A percentile compares a stretch with the other conserved stretches of the same genome.
Evolutionary conservation across 2,888 invertebrate species (phyloP).

Genomic region (Erebia palarica): DNA sequence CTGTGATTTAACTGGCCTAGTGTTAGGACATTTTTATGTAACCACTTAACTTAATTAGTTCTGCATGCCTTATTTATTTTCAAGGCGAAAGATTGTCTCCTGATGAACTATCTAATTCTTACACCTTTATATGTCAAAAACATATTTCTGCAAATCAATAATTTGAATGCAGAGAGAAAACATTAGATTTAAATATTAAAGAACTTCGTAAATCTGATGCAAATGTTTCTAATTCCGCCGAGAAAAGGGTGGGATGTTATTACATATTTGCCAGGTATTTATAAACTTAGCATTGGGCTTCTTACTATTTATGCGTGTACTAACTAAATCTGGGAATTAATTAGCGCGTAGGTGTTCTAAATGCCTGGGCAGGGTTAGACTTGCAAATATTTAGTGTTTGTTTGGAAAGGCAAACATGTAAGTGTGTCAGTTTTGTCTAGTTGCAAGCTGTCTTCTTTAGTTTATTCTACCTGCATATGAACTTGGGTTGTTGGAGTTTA

Average conservation of each 20-base stretch:
- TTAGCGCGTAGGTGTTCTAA: slow-evolving; percentile 8
- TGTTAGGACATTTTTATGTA: background rate
- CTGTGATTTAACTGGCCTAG: no score
- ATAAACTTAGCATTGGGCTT: slow-evolving; percentile 17
- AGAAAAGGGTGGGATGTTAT: slow-evolving; percentile 12
- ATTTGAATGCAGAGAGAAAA: background rate
- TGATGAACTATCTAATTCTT: no score
- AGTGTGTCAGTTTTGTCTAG: background rate
- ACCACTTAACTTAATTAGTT: background rate
- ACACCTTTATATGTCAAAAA: no score
- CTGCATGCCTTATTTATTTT: background rate
- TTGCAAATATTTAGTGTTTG: slow-evolving; percentile 3
- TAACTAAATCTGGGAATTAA: slow-evolving; percentile 6
- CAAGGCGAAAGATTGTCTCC: no score
- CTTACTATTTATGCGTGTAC: background rate
- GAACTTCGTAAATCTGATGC: slow-evolving; percentile 9
- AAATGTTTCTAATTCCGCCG: slow-evolving; percentile 20
- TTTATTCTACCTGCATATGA: no score
- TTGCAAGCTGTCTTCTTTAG: no score
- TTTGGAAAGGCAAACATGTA: slow-evolving; percentile 8
- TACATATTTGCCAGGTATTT: slow-evolving; percentile 17
- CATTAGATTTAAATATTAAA: background rate
- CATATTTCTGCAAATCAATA: background rate
- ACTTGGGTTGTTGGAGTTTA: no score
- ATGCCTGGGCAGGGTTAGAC: slow-evolving; percentile 1